phyloP scores from a whole-genome alignment of 2,797 vertebrate genomes.

The Myotis pilosus region DNA sequence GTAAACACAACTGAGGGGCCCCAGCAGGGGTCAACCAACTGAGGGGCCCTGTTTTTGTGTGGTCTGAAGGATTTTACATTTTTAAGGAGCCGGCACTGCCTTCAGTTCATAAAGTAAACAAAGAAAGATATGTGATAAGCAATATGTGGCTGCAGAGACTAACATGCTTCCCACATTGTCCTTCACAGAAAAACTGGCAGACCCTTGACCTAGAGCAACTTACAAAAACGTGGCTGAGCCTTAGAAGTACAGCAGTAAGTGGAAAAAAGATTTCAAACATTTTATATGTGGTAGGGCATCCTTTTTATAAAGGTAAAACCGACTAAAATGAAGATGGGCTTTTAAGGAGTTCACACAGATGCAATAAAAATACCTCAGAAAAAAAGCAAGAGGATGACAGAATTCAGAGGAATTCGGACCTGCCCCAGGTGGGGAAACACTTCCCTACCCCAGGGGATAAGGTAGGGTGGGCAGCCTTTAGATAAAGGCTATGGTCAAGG shows the following conservation, averaged over 20 bases:
- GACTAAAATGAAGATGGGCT: not conserved
- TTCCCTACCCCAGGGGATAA: not conserved
- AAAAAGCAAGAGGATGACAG: not conserved
- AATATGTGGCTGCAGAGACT: not conserved
- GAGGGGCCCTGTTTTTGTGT: not conserved
- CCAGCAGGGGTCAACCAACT: not conserved
- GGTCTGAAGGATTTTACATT: not conserved
- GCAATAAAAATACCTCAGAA: not conserved
- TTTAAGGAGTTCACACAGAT: not conserved
- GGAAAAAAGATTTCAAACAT: not conserved
- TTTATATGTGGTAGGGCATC: not conserved
- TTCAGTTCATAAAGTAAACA: not conserved
- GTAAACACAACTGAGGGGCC: not conserved
- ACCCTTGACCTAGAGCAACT: not conserved
- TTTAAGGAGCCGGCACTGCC: too few relatives aligned
- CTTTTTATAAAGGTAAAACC: not conserved
- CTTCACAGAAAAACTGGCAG: not conserved
- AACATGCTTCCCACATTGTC: not conserved
- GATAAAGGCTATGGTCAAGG: not conserved
- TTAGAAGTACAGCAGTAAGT: not conserved
- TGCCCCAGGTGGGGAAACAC: not conserved
- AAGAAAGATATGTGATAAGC: not conserved
- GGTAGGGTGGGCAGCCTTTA: fast-evolving
- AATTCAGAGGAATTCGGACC: not conserved
- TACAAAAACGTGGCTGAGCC: not conserved